Percentiles rank a stretch among this genome's conserved stretches.
Conservation (phyloP, 2,113 vertebrate species). For the Elgaria multicarinata region DNA sequence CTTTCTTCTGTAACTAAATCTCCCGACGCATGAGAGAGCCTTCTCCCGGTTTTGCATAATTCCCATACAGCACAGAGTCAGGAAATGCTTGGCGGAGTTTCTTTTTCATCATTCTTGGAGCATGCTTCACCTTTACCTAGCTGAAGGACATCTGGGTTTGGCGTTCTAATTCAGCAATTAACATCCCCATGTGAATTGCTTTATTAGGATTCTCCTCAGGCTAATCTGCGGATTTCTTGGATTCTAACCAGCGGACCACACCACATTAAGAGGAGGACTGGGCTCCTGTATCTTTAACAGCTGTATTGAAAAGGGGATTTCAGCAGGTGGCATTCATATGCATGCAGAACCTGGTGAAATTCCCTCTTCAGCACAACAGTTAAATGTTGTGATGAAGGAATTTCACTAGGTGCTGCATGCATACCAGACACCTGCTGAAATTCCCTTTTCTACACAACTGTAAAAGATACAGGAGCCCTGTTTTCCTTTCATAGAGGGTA, state of each 20-base stretch:
- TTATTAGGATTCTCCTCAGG: conserved; percentile 19
- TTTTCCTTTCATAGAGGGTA: too few species aligned
- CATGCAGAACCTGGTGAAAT: too few species aligned
- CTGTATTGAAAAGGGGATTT: too few species aligned
- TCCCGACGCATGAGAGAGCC: accelerated
- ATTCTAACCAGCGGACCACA: not conserved
- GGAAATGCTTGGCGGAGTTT: not conserved
- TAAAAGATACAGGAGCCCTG: too few species aligned
- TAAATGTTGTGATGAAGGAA: too few species aligned
- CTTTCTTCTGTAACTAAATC: not conserved
- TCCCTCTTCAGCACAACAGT: too few species aligned
- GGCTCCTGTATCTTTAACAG: too few species aligned
- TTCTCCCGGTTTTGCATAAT: not conserved
- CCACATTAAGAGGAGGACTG: too few species aligned
- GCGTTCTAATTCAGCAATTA: conserved; percentile 5
- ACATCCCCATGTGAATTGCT: not conserved
- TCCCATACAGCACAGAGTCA: not conserved
- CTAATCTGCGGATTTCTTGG: not conserved
- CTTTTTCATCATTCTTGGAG: not conserved
- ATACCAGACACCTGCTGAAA: too few species aligned
- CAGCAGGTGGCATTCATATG: too few species aligned
- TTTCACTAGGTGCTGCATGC: too few species aligned
- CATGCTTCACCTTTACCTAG: not conserved
- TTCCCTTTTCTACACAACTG: too few species aligned
- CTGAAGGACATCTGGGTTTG: not conserved